Conservation (phyloP, 2,888 invertebrate genomes). For the Mesorhabditis spiculigera region DNA sequence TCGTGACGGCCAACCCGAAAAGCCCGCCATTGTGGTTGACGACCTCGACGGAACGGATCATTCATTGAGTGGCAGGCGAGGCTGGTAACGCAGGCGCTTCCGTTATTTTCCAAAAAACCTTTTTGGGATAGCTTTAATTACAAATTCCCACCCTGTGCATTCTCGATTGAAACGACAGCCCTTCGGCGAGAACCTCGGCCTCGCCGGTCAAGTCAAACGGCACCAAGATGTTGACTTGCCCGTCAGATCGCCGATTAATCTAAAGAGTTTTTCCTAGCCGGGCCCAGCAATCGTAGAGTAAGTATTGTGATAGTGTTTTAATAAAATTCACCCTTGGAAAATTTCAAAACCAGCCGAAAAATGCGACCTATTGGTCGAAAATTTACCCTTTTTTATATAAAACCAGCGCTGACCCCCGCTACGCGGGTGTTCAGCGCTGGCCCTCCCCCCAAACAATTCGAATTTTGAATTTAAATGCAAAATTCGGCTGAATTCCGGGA, state of each 20-base stretch:
- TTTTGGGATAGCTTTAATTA: background rate
- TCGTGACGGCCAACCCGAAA: conserved; percentile 41
- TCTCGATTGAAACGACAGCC: conserved; percentile 35
- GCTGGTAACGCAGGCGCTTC: conserved; percentile 31
- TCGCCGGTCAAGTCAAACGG: conserved; percentile 43
- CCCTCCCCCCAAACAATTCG: too few species aligned
- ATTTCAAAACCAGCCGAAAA: too few species aligned
- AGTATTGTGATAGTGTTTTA: too few species aligned
- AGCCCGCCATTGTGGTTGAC: conserved; percentile 48
- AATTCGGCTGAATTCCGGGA: too few species aligned
- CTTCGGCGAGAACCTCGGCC: conserved; percentile 43
- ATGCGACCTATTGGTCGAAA: too few species aligned
- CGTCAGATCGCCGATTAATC: conserved; percentile 39
- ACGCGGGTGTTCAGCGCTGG: too few species aligned
- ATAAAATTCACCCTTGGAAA: too few species aligned
- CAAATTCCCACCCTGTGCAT: background rate
- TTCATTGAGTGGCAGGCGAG: conserved; percentile 32
- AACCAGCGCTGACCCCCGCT: too few species aligned
- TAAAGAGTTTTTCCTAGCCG: conserved; percentile 11
- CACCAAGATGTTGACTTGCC: conserved; percentile 45
- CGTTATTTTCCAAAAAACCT: conserved; percentile 22
- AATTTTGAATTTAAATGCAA: too few species aligned
- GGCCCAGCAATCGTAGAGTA: too few species aligned
- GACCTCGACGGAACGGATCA: conserved; percentile 32
- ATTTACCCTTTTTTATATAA: too few species aligned